phyloP scores from a whole-genome alignment of 1,140 invertebrate genomes.

The Melanaphis sacchari region DNA sequence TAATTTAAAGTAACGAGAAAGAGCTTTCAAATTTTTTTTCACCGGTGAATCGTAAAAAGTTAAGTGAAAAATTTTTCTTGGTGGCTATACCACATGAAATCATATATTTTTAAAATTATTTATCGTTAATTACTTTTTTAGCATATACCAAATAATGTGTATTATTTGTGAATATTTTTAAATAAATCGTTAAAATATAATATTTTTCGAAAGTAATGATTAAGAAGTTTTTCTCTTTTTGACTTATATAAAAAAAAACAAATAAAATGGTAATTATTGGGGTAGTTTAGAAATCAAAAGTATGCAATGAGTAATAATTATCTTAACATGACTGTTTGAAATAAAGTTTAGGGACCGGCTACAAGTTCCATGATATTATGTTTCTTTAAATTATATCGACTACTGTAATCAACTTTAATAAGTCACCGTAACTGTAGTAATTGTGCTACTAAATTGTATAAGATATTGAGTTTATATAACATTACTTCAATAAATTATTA shows the following conservation, averaged over 20 bases:
- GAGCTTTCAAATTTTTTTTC: neutral
- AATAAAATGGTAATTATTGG: neutral
- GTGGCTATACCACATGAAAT: neutral
- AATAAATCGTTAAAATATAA: too few relatives aligned
- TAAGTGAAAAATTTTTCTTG: neutral
- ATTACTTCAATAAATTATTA: too few relatives aligned
- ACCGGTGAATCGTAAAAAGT: neutral
- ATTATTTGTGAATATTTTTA: too few relatives aligned
- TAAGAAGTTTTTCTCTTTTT: too few relatives aligned
- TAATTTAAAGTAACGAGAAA: neutral
- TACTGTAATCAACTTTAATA: neutral
- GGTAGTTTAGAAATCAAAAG: neutral
- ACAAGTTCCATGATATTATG: too few relatives aligned
- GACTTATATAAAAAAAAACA: too few relatives aligned
- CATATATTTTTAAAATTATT: neutral
- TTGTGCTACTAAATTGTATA: neutral
- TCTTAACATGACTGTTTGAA: neutral
- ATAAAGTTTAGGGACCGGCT: neutral
- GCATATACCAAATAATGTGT: too few relatives aligned
- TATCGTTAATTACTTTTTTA: neutral
- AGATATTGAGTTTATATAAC: too few relatives aligned
- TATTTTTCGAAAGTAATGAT: too few relatives aligned
- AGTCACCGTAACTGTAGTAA: neutral
- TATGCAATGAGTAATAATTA: neutral
- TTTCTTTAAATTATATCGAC: too few relatives aligned